Percentiles rank a stretch among this genome's conserved stretches.
These are phyloP conservation scores for Octodonta nipae DNA, from an alignment of 2,888 invertebrate genomes.

Conservation along the genomic window DNA sequence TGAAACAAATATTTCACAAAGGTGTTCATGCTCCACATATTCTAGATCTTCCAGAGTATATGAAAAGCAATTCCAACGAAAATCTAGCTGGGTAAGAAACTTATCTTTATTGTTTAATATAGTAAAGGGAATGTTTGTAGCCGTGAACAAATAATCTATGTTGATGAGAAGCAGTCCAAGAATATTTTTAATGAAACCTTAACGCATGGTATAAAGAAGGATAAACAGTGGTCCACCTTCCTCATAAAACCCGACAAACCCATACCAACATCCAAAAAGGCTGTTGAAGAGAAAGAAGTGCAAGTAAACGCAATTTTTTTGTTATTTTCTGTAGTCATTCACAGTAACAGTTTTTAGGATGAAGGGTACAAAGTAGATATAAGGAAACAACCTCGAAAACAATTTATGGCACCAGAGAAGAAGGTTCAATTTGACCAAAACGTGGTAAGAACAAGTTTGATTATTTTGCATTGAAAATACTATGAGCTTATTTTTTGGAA, in stretches of 20 bases:
- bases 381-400: slow-evolving; percentile 25
- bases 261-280: slow-evolving; percentile 38
- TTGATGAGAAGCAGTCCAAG: slow-evolving; percentile 4
- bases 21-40: too few species aligned
- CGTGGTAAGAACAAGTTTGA: slow-evolving; percentile 17
- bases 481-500: too few species aligned
- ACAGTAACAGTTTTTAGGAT: slow-evolving; percentile 24
- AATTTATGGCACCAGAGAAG: slow-evolving; percentile 17
- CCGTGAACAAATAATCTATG: slow-evolving; percentile 11
- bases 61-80: too few species aligned
- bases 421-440: slow-evolving; percentile 18
- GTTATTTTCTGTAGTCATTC: too few species aligned
- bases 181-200: not conserved
- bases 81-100: not conserved
- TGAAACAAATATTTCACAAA: too few species aligned
- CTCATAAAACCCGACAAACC: slow-evolving; percentile 60
- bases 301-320: slow-evolving; percentile 12
- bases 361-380: slow-evolving; percentile 31
- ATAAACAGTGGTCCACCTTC: slow-evolving; percentile 60
- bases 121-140: too few species aligned
- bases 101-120: too few species aligned
- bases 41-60: too few species aligned
- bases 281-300: slow-evolving; percentile 22
- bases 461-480: too few species aligned
- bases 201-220: slow-evolving; percentile 24